These are phyloP conservation scores for Celastrina argiolus DNA, from an alignment of 2,888 invertebrate species.

Conservation along the genomic window DNA sequence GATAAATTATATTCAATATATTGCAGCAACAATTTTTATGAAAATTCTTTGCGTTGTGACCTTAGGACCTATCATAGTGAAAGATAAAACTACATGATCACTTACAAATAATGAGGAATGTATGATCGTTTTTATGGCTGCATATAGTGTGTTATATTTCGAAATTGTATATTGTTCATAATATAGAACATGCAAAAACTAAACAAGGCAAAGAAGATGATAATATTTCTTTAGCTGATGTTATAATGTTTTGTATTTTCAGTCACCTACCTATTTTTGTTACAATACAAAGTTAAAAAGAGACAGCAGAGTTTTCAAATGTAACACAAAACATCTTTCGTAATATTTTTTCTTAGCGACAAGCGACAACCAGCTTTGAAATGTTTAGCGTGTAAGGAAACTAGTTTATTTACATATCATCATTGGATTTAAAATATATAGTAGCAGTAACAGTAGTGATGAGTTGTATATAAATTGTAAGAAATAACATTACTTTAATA, in stretches of 20 bases:
- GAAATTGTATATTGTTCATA: too few relatives aligned
- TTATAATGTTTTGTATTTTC: too few relatives aligned
- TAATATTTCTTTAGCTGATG: too few relatives aligned
- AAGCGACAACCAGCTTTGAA: background rate
- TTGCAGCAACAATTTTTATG: background rate
- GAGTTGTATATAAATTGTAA: background rate
- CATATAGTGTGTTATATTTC: background rate
- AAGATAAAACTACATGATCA: background rate
- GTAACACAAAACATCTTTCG: background rate
- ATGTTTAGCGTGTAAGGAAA: background rate
- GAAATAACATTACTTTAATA: background rate
- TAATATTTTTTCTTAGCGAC: background rate
- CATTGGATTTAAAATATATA: background rate
- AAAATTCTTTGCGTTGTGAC: conserved; percentile 1
- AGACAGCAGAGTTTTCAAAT: background rate
- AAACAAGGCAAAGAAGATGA: too few relatives aligned
- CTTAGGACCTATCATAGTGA: background rate
- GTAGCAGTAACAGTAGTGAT: background rate
- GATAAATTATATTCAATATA: background rate
- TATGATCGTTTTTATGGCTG: background rate
- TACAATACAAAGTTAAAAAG: background rate
- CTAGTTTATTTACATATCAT: conserved; percentile 6
- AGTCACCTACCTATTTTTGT: background rate
- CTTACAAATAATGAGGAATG: background rate
- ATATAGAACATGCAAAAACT: too few relatives aligned